Conservation (phyloP, 2,888 invertebrate genomes). For the Eristalis arbustorum region DNA sequence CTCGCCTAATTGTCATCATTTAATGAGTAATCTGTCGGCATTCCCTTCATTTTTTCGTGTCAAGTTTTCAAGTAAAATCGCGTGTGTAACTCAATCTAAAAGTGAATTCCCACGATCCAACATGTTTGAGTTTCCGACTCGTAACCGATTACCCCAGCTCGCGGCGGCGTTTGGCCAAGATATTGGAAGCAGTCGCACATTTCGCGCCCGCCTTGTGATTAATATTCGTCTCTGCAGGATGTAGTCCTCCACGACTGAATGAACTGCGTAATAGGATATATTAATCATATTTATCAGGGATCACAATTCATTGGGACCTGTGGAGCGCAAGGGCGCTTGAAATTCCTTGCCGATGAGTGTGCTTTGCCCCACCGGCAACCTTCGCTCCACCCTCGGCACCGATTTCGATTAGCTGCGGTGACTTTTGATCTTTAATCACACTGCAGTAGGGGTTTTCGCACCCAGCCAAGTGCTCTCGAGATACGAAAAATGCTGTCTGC, state of each 20-base stretch:
- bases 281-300: conserved; percentile 35
- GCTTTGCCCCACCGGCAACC: too few relatives aligned
- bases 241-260: conserved; percentile 16
- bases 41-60: not conserved
- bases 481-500: not conserved
- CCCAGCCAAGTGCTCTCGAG: not conserved
- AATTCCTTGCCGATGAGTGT: too few relatives aligned
- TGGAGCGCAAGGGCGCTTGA: not conserved
- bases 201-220: conserved; percentile 16
- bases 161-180: conserved; percentile 10
- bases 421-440: not conserved
- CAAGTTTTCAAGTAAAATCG: not conserved
- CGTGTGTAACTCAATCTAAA: not conserved
- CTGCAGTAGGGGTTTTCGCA: not conserved
- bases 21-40: not conserved
- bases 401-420: not conserved
- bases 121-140: conserved; percentile 26
- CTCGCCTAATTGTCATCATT: not conserved
- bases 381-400: not conserved
- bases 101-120: conserved; percentile 10
- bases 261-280: conserved; percentile 10
- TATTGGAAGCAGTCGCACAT: not conserved
- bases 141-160: conserved; percentile 10
- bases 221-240: conserved; percentile 36
- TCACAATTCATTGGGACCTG: conserved; percentile 6